These are phyloP conservation scores for Malurus elegans DNA, from an alignment of 2,113 vertebrate species.

Conservation along the genomic window DNA sequence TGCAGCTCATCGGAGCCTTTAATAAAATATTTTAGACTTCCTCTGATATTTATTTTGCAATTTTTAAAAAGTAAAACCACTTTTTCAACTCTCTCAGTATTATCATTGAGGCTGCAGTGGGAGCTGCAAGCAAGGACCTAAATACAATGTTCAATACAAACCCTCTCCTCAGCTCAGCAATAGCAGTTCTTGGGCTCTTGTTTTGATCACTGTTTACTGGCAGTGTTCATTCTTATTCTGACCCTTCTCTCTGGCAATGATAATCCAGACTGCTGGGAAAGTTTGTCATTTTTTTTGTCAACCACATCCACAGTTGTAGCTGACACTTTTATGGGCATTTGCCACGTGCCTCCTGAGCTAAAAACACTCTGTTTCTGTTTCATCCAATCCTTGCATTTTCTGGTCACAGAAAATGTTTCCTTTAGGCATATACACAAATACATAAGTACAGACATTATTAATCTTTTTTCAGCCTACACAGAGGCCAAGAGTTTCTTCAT, in stretches of 20 bases:
- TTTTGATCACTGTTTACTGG: background rate
- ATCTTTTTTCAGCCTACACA: background rate
- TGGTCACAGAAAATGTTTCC: background rate
- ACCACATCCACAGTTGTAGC: background rate
- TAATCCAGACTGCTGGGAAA: background rate
- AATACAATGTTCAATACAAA: background rate
- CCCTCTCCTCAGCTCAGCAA: background rate
- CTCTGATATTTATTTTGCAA: background rate
- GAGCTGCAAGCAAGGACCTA: background rate
- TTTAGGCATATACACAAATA: background rate
- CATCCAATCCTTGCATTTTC: background rate
- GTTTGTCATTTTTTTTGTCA: background rate
- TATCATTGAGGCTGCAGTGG: background rate
- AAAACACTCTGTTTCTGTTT: background rate
- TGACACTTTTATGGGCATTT: background rate
- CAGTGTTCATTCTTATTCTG: background rate
- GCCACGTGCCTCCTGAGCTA: background rate
- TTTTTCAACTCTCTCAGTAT: background rate
- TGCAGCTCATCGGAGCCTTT: background rate
- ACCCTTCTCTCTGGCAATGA: background rate
- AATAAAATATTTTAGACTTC: background rate
- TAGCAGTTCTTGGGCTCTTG: background rate
- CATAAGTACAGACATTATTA: accelerated
- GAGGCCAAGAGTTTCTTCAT: background rate
- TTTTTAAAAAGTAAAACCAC: background rate